These are phyloP conservation scores for Nomada ferruginata DNA, from an alignment of 2,888 invertebrate species.

Conservation along the genomic window DNA sequence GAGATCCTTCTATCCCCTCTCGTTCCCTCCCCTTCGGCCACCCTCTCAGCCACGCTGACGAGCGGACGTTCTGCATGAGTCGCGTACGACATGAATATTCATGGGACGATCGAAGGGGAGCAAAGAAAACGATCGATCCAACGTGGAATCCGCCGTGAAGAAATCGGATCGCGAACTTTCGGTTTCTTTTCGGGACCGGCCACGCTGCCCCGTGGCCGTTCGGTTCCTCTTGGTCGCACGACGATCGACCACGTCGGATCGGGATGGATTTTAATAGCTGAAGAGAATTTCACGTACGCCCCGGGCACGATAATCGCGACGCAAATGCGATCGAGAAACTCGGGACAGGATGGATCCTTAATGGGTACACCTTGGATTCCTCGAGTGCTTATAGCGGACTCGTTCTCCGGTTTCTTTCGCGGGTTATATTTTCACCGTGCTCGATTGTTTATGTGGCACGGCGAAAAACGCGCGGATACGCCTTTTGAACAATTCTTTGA, in stretches of 20 bases:
- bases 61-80: constrained; percentile 74
- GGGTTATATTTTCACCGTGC: background rate
- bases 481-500: too few species aligned
- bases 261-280: constrained; percentile 51
- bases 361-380: constrained; percentile 1
- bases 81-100: constrained; percentile 75
- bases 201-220: constrained; percentile 32
- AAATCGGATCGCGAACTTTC: constrained; percentile 59
- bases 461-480: too few species aligned
- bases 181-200: constrained; percentile 41
- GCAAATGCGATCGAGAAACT: constrained; percentile 43
- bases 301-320: constrained; percentile 32
- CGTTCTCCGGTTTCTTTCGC: background rate
- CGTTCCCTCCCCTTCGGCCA: background rate
- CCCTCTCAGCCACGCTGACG: constrained; percentile 12
- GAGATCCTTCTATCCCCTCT: constrained; percentile 28
- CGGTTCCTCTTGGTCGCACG: constrained; percentile 32
- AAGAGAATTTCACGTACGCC: constrained; percentile 44
- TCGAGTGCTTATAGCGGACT: background rate
- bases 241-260: background rate
- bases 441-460: background rate
- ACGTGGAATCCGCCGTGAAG: constrained; percentile 61
- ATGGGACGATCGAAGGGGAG: constrained; percentile 52
- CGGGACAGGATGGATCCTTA: constrained; percentile 9
- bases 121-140: constrained; percentile 25